Conservation (phyloP, 1,140 invertebrate species). For the Drosophila micromelanica region DNA sequence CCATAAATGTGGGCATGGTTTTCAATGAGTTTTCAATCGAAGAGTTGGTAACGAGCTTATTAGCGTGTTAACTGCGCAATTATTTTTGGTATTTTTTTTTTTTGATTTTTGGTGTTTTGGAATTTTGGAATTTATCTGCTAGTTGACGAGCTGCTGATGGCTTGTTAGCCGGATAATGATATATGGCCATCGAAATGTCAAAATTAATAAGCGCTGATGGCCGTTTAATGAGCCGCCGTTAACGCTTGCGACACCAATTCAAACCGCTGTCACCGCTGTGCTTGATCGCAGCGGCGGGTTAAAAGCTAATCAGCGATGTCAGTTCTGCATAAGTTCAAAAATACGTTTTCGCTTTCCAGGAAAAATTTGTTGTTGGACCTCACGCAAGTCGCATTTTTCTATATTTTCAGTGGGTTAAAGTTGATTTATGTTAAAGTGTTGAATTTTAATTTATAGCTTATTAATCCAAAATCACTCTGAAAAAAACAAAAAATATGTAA, state of each 20-base stretch:
- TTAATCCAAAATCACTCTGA: no score
- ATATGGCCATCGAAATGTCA: conserved; percentile 69
- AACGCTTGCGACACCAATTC: conserved; percentile 39
- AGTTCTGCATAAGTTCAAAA: conserved; percentile 9
- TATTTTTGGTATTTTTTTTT: conserved; percentile 23
- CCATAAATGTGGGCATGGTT: conserved; percentile 21
- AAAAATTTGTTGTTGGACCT: background rate
- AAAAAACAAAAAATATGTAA: no score
- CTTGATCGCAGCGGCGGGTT: conserved; percentile 19
- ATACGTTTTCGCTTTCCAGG: background rate
- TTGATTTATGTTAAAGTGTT: no score
- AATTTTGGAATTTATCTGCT: conserved; percentile 26
- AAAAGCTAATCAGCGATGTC: conserved; percentile 14
- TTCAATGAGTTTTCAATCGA: conserved; percentile 10
- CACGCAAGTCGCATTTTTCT: background rate
- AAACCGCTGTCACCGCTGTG: conserved; percentile 29
- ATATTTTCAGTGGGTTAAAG: no score
- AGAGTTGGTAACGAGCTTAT: conserved; percentile 58
- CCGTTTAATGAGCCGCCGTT: conserved; percentile 57
- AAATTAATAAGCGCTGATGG: conserved; percentile 65
- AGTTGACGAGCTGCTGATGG: conserved; percentile 53
- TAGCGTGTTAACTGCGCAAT: conserved; percentile 51
- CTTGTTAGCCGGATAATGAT: conserved; percentile 60
- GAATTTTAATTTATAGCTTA: no score
- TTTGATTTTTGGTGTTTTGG: background rate